Evolutionary conservation across 2,888 invertebrate species (phyloP), one percentile per base, ranked within the genome.

Genomic region (Danaus chrysippus): DNA sequence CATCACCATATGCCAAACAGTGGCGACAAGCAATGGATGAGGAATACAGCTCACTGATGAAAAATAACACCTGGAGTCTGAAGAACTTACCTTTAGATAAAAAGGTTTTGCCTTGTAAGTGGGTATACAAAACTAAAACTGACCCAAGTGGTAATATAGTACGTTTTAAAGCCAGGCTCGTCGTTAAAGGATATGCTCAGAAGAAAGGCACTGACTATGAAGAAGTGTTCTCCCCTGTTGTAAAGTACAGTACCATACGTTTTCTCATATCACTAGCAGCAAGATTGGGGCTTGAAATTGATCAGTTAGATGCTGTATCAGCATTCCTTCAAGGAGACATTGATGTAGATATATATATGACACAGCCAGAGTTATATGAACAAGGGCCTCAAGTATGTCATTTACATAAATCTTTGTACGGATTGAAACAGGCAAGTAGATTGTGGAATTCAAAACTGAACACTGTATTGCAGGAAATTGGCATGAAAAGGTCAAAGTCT

Each of bases 141-240:
- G 62, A 68, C 56, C 55, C 58, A 15, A 52, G 59, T 19, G 70
- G 68, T 11, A 49, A 65, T 10, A 57, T 70, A 10, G 15, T 56
- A 1, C 55, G 62, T 10, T 69, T 62, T 15, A 71, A 70, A 42
- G 71, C 71, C 1, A 65, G 71, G 55, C 55, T 72, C 1, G 70
- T 71, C 0, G 68, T 71, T 11, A 73, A 71, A 65, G 70, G 72
- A 0, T 72, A 59, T 56, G 49, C 55, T 10, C 71, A 72, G 58
- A 62, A n/a, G 59, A 60, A 57, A 46, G 64, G 64, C 43, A 65
- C 10, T 11, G 68, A 70, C 17, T 71, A 70, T 54, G 15, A 67
- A 9, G 66, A 73, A 42, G 44, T 64, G 6, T 73, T 63, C 56
- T 59, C 71, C 2, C 71, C 72, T 6, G 74, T 72, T 8, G 69